Base-by-base conservation (phyloP, 2,888 invertebrate species). In the Phortica okadai region DNA sequence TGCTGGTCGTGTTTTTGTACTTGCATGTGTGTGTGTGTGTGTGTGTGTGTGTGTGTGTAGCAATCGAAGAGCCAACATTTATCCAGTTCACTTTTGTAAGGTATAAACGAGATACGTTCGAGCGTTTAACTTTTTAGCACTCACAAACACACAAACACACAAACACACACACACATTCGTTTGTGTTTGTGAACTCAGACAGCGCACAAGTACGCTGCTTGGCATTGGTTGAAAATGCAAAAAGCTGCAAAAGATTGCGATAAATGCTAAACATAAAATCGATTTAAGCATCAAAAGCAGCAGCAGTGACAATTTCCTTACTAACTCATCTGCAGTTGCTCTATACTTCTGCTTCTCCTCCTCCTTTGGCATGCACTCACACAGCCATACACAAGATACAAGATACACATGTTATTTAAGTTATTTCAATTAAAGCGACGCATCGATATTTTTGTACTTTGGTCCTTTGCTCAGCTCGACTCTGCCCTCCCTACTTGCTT, bases 261-360 rank as follows among this genome's bases (percentile, higher is more conserved):
- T 86, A 86, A 85, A 85, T 85, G 85, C 85, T 85, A 82, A 86
- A 85, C 84, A 84, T 84, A 86, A 74, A 86, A 85, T 85, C 86
- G 85, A 85, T 86, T 85, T 41, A 16, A 56, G 50, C 73, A 54
- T 14, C 42, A 66, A 66, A 66, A 64, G 72, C 54, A 50, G 45
- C 21, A 21, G 69, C 69, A 69, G 62, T 25, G 25, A 62, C 16
- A 62, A 45, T 14, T 6, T 33, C 16, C 42, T 41, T n/a, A 66
- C 66, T 16, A 25, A 66, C n/a, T 21, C 41, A 69, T 21, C 21
- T 16, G 4, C 11, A n/a, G 21, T 45, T 16, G 44, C 16, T 25
- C 41, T 69, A 45, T 21, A 66, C n/a, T 56, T 59, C 8, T 14
- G 0, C n/a, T 58, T n/a, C n/a, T 41, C n/a, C 7, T 10, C 7